Evolutionary conservation across 2,113 vertebrate species (phyloP).

Genomic region (Anser cygnoides): DNA sequence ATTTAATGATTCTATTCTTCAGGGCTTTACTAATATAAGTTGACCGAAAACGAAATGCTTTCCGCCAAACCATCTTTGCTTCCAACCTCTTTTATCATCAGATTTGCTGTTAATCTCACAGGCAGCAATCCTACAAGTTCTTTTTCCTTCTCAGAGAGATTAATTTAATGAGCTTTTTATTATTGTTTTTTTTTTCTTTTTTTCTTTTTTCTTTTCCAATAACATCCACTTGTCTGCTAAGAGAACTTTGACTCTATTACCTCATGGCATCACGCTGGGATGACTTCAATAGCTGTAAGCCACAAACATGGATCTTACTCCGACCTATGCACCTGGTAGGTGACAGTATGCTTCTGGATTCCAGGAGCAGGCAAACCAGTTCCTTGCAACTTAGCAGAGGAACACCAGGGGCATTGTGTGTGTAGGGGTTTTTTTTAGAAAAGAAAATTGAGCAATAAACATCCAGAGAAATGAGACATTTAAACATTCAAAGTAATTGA

Average conservation of each 20-base stretch:
- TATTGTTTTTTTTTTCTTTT: not conserved
- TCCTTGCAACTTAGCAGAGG: not conserved
- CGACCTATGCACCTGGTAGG: not conserved
- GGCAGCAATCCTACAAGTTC: slow-evolving; percentile 21
- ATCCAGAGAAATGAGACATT: slow-evolving; percentile 69
- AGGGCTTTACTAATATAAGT: slow-evolving; percentile 23
- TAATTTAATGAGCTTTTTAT: slow-evolving; percentile 62
- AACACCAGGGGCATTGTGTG: not conserved
- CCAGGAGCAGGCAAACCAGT: not conserved
- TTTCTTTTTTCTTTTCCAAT: not conserved
- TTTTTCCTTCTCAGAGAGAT: slow-evolving; percentile 49
- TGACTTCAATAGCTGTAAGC: not conserved
- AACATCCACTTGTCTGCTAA: not conserved
- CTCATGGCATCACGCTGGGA: not conserved
- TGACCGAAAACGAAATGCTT: slow-evolving; percentile 37
- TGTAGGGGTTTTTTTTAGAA: slow-evolving; percentile 34
- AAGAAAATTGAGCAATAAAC: slow-evolving; percentile 73
- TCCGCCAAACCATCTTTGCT: not conserved
- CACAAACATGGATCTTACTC: not conserved
- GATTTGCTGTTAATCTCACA: slow-evolving; percentile 61
- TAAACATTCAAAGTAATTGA: slow-evolving; percentile 74
- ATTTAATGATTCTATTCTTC: slow-evolving; percentile 46
- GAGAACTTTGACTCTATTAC: slow-evolving; percentile 15
- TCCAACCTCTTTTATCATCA: slow-evolving; percentile 53
- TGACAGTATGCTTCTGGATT: not conserved